Evolutionary conservation across 2,113 vertebrate genomes (phyloP).

Genomic region (Platichthys stellatus): DNA sequence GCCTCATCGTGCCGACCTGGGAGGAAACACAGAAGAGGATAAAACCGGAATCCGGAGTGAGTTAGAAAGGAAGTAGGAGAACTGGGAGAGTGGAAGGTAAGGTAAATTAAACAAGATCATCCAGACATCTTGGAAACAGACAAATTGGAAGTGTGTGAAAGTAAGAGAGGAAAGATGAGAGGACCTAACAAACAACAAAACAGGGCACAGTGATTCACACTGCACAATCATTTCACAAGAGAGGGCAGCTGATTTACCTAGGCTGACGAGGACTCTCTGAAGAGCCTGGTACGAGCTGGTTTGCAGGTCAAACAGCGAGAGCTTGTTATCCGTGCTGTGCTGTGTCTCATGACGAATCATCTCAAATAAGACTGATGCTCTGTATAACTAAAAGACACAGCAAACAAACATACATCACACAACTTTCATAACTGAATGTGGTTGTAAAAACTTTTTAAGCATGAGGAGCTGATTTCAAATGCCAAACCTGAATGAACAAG

Average conservation of each 20-base stretch:
- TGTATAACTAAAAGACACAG: slow-evolving; percentile 85
- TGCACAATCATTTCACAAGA: neutral
- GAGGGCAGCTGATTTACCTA: slow-evolving; percentile 81
- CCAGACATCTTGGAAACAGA: no score
- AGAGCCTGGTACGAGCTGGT: slow-evolving; percentile 95
- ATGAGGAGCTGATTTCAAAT: neutral
- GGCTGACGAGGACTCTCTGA: slow-evolving; percentile 93
- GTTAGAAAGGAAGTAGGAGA: neutral
- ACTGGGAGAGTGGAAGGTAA: neutral
- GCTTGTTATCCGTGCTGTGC: slow-evolving; percentile 92
- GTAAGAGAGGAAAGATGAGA: neutral
- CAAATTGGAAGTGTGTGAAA: neutral
- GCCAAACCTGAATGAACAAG: neutral
- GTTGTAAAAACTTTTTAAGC: neutral
- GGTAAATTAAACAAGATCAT: no score
- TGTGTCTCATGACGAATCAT: slow-evolving; percentile 91
- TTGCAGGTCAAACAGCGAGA: slow-evolving; percentile 95
- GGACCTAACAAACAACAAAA: neutral
- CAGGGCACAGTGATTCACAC: neutral
- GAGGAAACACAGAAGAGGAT: neutral
- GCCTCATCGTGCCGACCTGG: slow-evolving; percentile 94
- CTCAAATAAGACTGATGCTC: slow-evolving; percentile 91
- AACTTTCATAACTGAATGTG: neutral
- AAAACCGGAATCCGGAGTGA: neutral
- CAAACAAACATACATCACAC: slow-evolving; percentile 4